Evolutionary conservation across 2,113 vertebrate genomes (phyloP), one percentile per base, ranked within the genome.

Genomic region (Calypte anna): DNA sequence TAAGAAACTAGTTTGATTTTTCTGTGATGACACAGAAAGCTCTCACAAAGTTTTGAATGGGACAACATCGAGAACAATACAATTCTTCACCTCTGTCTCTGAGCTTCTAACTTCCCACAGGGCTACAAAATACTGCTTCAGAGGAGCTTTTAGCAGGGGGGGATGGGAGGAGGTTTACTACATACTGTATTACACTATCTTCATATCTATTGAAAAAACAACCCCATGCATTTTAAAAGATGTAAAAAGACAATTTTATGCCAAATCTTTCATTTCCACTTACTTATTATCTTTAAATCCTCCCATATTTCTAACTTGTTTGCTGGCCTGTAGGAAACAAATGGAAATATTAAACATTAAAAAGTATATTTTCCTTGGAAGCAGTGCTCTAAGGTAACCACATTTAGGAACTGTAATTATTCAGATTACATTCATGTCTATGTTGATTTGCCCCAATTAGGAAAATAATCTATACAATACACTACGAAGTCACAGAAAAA

Each of bases 291-390:
- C 96, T 99, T 99, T 88, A 99, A 96, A 94, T 99, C 99, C 73
- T 99, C 99, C 99, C 99, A 99, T 97, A 99, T 99, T 97, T 99
- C 99, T 93, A 99, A 96, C 78, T 99, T 99, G 96, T 99, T 99
- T 89, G 98, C 96, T 57, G 99, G 99, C 97, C 99, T 99, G 97
- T 84, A 62, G 64, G 70, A 97, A 93, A 97, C 94, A 93, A 82
- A 95, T 51, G 24, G 46, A 86, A 93, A 79, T 51, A 88, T 33
- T 95, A 94, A 91, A 63, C 61, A 86, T 46, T 61, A 58, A 77
- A 38, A 86, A 69, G 27, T 55, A 9, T 28, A 72, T 74, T 92
- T 79, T 46, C 44, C 36, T 82, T 61, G 19, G 57, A 82, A 88
- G 93, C 14, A 85, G 43, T 36, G 30, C 31, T 92, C 46, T 70